Base-by-base conservation (phyloP, 2,113 vertebrate species). In the Limanda limanda region DNA sequence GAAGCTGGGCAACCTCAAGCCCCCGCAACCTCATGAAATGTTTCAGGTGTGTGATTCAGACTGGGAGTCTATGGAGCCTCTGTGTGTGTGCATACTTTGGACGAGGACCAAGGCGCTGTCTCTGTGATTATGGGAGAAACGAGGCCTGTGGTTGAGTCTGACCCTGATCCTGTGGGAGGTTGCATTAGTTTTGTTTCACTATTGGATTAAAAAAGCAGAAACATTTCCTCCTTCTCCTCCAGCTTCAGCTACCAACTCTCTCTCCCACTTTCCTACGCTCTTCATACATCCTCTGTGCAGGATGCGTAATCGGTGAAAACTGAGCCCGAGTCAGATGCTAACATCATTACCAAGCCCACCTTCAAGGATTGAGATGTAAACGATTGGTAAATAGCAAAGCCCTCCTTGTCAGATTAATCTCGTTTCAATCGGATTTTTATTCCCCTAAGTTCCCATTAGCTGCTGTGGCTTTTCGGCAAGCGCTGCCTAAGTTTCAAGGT, bases 121-220 rank as follows among this genome's bases (percentile, higher is more conserved):
- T 55, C 5, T 81, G 75, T 81, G 79, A 85, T 77, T 85, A 83
- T 68, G 78, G 74, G 74, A 88, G 88, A 84, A 82, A 90, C 73
- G 35, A 90, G 68, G 58, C 77, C 78, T 80, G 71, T 67, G 71
- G 77, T 89, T 88, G 82, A 88, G 81, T 55, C 89, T 88, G 81
- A 85, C 84, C 87, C 65, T 86, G 81, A 86, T 88, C 81, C 61
- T 75, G 71, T 81, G 85, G 88, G 92, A 92, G 90, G 68, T 37
- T 83, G 68, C 62, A 74, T 61, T 31, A 76, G 81, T 76, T 62
- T 27, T 80, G 71, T 86, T 83, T 91, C 66, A 71, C 64, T 79
- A 68, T 87, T 88, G 79, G 85, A 86, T 90, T 87, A 67, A 86
- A 86, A 86, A 74, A 55, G 70, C 78, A 60, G 23, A 71, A 91